These are phyloP conservation scores for Platysternon megacephalum DNA, from an alignment of 2,113 vertebrate species.

Conservation along the genomic window DNA sequence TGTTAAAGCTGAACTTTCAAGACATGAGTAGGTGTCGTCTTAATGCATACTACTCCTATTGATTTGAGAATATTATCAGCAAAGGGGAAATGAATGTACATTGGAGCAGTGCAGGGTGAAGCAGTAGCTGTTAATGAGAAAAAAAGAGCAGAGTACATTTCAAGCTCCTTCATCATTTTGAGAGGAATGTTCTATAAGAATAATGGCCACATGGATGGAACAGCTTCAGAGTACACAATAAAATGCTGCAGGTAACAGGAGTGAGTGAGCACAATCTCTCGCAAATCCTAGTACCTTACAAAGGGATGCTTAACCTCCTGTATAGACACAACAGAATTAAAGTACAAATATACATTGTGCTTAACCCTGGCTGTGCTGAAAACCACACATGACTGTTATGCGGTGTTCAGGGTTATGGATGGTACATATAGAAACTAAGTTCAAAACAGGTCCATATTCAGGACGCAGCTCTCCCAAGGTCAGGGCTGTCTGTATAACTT, in stretches of 20 bases:
- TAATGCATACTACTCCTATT: neutral
- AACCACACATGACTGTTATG: neutral
- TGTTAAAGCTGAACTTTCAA: constrained; percentile 43
- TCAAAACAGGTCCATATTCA: neutral
- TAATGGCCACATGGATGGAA: neutral
- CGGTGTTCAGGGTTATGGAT: neutral
- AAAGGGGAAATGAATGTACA: neutral
- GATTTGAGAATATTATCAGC: neutral
- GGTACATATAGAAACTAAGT: neutral
- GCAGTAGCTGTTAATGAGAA: neutral
- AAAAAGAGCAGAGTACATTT: neutral
- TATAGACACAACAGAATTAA: neutral
- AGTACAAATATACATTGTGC: neutral
- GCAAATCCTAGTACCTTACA: accelerated
- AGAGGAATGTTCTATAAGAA: neutral
- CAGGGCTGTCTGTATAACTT: neutral
- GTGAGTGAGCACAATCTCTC: neutral
- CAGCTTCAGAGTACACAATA: neutral
- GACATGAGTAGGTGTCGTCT: neutral
- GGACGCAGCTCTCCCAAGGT: neutral
- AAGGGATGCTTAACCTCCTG: neutral
- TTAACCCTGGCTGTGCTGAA: neutral
- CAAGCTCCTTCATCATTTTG: neutral
- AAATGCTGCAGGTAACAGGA: neutral
- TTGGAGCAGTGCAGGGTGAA: neutral